phyloP scores from a whole-genome alignment of 2,888 invertebrate species.

The Volucella zonaria region DNA sequence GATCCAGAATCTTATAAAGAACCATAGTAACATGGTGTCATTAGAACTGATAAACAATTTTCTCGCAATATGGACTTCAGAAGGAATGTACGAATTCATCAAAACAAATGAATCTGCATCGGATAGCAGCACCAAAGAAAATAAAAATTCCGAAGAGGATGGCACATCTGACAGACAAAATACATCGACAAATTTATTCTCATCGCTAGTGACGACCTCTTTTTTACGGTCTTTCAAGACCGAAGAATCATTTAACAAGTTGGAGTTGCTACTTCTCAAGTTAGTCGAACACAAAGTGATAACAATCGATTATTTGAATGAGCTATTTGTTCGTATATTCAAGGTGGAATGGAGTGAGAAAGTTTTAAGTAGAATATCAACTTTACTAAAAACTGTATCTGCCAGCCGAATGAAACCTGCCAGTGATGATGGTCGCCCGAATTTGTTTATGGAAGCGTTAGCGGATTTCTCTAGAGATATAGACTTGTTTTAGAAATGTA shows the following conservation, averaged over 20 bases:
- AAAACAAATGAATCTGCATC: background rate
- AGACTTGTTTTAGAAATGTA: conserved; percentile 78
- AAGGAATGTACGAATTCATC: conserved; percentile 72
- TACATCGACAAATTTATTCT: conserved; percentile 44
- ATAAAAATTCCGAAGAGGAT: conserved; percentile 16
- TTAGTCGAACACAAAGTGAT: conserved; percentile 85
- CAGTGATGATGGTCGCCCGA: conserved; percentile 78
- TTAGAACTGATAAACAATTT: conserved; percentile 75
- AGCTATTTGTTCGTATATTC: conserved; percentile 87
- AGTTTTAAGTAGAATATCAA: conserved; percentile 77
- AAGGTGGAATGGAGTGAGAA: conserved; percentile 86
- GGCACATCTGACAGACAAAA: conserved; percentile 17
- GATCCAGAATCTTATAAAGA: conserved; percentile 79
- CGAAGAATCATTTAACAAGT: conserved; percentile 81
- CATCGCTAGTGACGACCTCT: conserved; percentile 75
- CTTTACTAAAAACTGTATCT: conserved; percentile 77
- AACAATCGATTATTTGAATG: conserved; percentile 85
- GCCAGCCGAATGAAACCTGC: conserved; percentile 22
- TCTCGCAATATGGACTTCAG: conserved; percentile 73
- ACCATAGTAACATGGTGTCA: conserved; percentile 76
- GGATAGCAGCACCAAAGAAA: background rate
- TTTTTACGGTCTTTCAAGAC: conserved; percentile 77
- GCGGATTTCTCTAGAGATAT: conserved; percentile 81
- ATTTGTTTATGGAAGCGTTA: conserved; percentile 81
- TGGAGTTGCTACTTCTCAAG: conserved; percentile 83